These are phyloP conservation scores for Crotalus helleri DNA, from an alignment of 2,113 vertebrate species.

Conservation along the genomic window DNA sequence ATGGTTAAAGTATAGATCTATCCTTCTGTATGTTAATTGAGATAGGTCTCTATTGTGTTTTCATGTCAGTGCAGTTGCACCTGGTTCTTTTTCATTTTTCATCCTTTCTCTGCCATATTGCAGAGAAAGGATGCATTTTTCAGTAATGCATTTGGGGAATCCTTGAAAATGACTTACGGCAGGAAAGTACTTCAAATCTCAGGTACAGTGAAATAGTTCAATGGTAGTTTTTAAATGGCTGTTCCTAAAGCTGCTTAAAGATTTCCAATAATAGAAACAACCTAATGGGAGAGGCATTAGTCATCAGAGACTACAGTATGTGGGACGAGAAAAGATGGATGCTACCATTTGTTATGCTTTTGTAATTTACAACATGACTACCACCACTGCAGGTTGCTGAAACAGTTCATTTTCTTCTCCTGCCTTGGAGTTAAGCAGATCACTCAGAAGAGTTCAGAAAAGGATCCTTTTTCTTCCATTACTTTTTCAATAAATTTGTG, in stretches of 20 bases:
- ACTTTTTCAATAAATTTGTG: not conserved
- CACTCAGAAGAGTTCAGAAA: not conserved
- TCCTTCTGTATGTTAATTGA: not conserved
- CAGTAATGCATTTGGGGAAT: conserved; percentile 12
- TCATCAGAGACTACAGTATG: conserved; percentile 16
- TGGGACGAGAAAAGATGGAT: conserved; percentile 9
- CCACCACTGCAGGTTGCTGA: not conserved
- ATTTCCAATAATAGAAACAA: conserved; percentile 1
- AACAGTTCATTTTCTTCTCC: not conserved
- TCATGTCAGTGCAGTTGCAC: not conserved
- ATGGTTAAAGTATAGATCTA: not conserved
- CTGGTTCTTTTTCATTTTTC: not conserved
- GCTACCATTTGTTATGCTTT: not conserved
- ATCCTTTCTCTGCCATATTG: not conserved
- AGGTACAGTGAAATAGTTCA: not conserved
- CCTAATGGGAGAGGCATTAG: not conserved
- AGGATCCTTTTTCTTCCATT: not conserved
- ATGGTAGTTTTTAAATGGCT: conserved; percentile 18
- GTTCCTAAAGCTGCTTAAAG: conserved; percentile 20
- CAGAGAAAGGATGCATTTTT: not conserved
- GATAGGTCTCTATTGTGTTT: not conserved
- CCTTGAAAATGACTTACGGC: conserved; percentile 3
- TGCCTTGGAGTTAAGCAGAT: not conserved
- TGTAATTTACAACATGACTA: conserved; percentile 17
- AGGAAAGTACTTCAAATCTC: not conserved